Evolutionary conservation across 2,888 invertebrate species (phyloP), one percentile per base, ranked within the genome.

Genomic region (Rhagonycha fulva): DNA sequence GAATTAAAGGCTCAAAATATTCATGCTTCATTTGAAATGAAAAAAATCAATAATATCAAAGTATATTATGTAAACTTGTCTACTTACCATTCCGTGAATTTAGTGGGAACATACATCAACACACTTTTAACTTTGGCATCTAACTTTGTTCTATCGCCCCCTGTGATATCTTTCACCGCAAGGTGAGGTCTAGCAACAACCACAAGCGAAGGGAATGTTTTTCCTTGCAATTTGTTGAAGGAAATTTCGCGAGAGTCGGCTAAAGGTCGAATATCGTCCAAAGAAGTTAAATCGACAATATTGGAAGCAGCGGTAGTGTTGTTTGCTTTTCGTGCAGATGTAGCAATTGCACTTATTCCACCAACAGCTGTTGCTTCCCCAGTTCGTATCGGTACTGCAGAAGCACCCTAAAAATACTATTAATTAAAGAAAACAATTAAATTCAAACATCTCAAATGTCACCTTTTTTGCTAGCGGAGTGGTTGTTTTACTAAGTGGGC

Each of bases 171-270:
- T 85, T 94, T 94, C 0, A 92, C 90, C 73, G 92, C 91, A 0
- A 96, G 90, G 88, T 93, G 93, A 0, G 96, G 95, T 30, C 95
- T 91, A 0, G 96, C 96, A 19, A 94, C 91, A 0, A 96, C 96
- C 30, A 96, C 95, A 70, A 96, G 88, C 0, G 96, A 96, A 0
- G 96, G 96, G 87, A 94, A 96, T 0, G 96, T 96, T 86, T 95
- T 94, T 61, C 95, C 93, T 88, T 93, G 93, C 73, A 94, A 86
- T 86, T 95, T 95, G 84, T 93, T 94, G 83, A 94, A 94, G 0
- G 94, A 92, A 3, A 95, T 92, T 86, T 95, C 95, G 66, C 92
- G 89, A 0, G 93, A 92, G 83, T 94, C 93, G 0, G 93, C 92
- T 0, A 91, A 89, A 81, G 93, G 92, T 79, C 91, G 90, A 77